A percentile compares a stretch with the other conserved stretches of the same genome.
These are phyloP conservation scores for Bombylius major DNA, from an alignment of 2,888 invertebrate species.

Conservation along the genomic window DNA sequence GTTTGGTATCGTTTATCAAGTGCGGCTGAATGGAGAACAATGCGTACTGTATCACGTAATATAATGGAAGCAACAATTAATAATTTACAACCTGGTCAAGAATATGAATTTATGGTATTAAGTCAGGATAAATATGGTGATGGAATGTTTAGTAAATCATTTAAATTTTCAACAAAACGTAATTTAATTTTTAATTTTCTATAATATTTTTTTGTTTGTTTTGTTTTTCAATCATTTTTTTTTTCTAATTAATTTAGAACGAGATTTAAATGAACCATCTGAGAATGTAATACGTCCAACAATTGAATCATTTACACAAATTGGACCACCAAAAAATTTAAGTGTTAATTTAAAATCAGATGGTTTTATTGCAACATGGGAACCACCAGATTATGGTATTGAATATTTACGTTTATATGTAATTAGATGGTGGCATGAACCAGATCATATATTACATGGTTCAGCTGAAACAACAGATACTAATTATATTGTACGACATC, in stretches of 20 bases:
- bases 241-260: slow-evolving; percentile 10
- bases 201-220: background rate
- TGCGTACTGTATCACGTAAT: slow-evolving; percentile 57
- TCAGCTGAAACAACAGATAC: slow-evolving; percentile 57
- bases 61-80: slow-evolving; percentile 66
- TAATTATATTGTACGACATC: slow-evolving; percentile 53
- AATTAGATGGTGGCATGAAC: slow-evolving; percentile 57
- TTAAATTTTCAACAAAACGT: slow-evolving; percentile 60
- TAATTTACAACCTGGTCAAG: slow-evolving; percentile 58
- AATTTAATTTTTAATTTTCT: slow-evolving; percentile 9
- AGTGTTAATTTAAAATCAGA: slow-evolving; percentile 55
- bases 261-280: slow-evolving; percentile 12
- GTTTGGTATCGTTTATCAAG: slow-evolving; percentile 74
- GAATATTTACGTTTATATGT: slow-evolving; percentile 48
- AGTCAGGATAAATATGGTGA: slow-evolving; percentile 78
- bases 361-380: slow-evolving; percentile 67
- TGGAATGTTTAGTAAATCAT: slow-evolving; percentile 78
- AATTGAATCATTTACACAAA: slow-evolving; percentile 32
- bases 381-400: slow-evolving; percentile 46
- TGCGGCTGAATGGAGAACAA: slow-evolving; percentile 71
- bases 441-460: slow-evolving; percentile 50
- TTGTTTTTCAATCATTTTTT: background rate
- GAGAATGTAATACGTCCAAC: slow-evolving; percentile 17
- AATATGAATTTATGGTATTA: slow-evolving; percentile 84
- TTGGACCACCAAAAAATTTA: slow-evolving; percentile 54